Evolutionary conservation across 2,888 invertebrate species (phyloP).

Genomic region (Venusia cambrica): DNA sequence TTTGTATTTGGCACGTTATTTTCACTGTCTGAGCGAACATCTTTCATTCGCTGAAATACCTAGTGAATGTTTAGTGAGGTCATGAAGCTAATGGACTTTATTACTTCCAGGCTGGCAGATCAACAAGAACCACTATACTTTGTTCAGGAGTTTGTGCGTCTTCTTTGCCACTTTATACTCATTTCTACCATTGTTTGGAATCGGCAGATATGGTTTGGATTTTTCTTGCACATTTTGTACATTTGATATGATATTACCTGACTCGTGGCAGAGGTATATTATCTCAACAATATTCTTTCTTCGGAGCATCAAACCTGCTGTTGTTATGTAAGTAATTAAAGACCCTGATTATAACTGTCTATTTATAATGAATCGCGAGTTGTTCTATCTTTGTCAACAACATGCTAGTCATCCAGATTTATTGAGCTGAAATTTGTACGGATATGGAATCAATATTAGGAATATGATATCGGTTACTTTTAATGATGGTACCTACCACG

Average conservation of each 20-base stretch:
- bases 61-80: no score
- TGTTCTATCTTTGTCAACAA: no score
- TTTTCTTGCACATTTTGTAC: slow-evolving; percentile 64
- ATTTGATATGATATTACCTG: slow-evolving; percentile 57
- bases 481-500: no score
- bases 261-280: slow-evolving; percentile 47
- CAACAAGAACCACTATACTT: slow-evolving; percentile 49
- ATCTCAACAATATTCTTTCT: slow-evolving; percentile 52
- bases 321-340: slow-evolving; percentile 70
- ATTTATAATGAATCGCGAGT: no score
- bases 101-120: slow-evolving; percentile 58
- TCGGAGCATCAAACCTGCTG: slow-evolving; percentile 58
- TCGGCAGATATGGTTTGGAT: slow-evolving; percentile 61
- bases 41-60: no score
- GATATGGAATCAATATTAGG: no score
- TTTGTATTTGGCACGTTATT: slow-evolving; percentile 5
- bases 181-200: slow-evolving; percentile 55
- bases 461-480: no score
- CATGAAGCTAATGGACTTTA: no score
- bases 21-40: no score
- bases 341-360: no score
- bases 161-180: slow-evolving; percentile 58
- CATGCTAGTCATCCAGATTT: no score
- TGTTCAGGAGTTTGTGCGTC: slow-evolving; percentile 53
- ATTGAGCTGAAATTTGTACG: no score